Conservation (phyloP, 2,113 vertebrate species). For the Oophaga pumilio region DNA sequence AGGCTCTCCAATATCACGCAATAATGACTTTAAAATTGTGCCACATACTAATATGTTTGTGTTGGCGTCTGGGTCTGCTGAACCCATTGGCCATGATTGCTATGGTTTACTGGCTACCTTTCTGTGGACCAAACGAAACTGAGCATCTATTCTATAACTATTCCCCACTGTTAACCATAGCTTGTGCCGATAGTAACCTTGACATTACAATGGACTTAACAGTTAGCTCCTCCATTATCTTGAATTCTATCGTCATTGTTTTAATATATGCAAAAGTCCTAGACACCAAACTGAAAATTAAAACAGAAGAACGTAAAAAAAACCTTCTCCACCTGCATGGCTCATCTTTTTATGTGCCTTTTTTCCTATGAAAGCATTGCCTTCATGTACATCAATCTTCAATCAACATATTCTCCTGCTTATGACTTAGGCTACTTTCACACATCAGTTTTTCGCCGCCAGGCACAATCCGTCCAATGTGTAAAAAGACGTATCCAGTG, state of each 20-base stretch:
- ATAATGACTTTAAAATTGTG: constrained; percentile 62
- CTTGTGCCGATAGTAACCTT: constrained; percentile 60
- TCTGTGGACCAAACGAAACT: constrained; percentile 65
- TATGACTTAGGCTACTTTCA: too few species aligned
- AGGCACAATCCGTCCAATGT: too few species aligned
- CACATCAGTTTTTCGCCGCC: too few species aligned
- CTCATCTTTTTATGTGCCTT: constrained; percentile 23
- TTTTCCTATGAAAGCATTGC: constrained; percentile 45
- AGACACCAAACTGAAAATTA: constrained; percentile 25
- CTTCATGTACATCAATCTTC: constrained; percentile 44
- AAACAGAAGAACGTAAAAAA: constrained; percentile 42
- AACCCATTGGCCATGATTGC: constrained; percentile 59
- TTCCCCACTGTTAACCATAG: constrained; percentile 61
- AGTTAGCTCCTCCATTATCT: constrained; percentile 17
- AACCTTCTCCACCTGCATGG: constrained; percentile 19
- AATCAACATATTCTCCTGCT: constrained; percentile 10
- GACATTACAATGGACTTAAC: constrained; percentile 59
- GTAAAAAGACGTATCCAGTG: too few species aligned
- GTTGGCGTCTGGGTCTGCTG: constrained; percentile 62
- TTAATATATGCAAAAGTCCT: constrained; percentile 34
- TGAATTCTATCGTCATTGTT: constrained; percentile 12
- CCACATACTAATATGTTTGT: constrained; percentile 58
- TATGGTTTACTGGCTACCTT: constrained; percentile 62
- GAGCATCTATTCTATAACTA: constrained; percentile 65
- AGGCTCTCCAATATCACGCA: constrained; percentile 61